Percentiles rank a stretch among this genome's conserved stretches.
These are phyloP conservation scores for Brachyalestes nurse DNA, from an alignment of 2,797 vertebrate genomes.

Conservation along the genomic window DNA sequence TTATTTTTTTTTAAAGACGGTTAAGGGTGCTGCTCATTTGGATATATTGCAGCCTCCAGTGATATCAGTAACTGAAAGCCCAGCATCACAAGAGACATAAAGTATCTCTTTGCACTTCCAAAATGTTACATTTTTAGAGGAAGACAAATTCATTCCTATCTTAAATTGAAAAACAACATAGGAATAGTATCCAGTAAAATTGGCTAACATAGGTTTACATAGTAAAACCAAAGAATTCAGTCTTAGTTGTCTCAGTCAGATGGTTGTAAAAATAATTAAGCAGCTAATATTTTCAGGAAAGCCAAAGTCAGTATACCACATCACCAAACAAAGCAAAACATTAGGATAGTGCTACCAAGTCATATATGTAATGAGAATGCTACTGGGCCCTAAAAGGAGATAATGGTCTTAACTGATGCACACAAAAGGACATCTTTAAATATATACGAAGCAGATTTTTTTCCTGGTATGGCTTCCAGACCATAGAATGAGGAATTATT, in stretches of 20 bases:
- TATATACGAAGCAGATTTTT: neutral
- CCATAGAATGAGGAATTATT: neutral
- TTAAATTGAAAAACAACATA: too few species aligned
- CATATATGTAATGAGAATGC: neutral
- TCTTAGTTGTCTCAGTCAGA: neutral
- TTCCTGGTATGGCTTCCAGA: neutral
- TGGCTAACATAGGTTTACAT: neutral
- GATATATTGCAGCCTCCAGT: too few species aligned
- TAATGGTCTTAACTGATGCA: neutral
- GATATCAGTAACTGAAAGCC: too few species aligned
- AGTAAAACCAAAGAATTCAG: neutral
- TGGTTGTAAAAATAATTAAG: neutral
- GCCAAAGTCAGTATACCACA: neutral
- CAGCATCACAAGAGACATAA: too few species aligned
- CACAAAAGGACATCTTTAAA: too few species aligned
- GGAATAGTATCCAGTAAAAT: neutral
- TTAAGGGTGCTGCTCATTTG: too few species aligned
- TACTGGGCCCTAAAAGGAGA: conserved; percentile 3
- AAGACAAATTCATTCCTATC: too few species aligned
- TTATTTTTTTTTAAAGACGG: too few species aligned
- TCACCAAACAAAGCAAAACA: neutral
- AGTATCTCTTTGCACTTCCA: too few species aligned
- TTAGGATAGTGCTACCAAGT: neutral
- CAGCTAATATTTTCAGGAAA: neutral
- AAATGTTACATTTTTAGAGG: too few species aligned